A percentile compares a stretch with the other conserved stretches of the same genome.
Conservation (phyloP, 2,888 invertebrate species). For the Sarcophaga carnaria region DNA sequence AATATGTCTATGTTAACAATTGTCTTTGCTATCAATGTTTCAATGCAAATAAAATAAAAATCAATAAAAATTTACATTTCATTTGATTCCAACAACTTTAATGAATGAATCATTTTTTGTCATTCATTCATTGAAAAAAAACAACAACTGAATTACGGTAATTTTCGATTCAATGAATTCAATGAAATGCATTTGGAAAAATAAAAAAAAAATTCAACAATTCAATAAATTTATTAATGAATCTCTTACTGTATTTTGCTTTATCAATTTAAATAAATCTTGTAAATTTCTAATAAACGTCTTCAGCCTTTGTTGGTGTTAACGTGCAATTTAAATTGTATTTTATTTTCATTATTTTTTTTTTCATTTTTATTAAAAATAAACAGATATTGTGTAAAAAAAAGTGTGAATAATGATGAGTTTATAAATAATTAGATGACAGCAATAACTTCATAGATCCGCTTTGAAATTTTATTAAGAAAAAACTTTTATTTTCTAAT, state of each 20-base stretch:
- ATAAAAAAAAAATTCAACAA: neutral
- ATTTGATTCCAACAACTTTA: neutral
- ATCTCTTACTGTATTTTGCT: neutral
- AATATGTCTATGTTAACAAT: neutral
- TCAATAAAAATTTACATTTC: conserved; percentile 15
- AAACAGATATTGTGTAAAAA: conserved; percentile 34
- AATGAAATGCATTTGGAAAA: conserved; percentile 10
- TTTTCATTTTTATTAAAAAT: neutral
- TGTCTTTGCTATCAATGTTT: neutral
- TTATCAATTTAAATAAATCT: neutral
- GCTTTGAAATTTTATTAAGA: conserved; percentile 39
- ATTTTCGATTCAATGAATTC: neutral
- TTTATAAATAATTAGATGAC: conserved; percentile 57
- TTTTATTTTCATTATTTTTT: conserved; percentile 13
- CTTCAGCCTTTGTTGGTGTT: neutral
- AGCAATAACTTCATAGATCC: conserved; percentile 41
- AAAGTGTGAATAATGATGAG: conserved; percentile 53
- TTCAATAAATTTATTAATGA: conserved; percentile 34
- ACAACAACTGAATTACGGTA: conserved; percentile 10
- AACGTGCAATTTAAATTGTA: conserved; percentile 32
- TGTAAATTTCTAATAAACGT: neutral
- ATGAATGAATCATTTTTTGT: conserved; percentile 35
- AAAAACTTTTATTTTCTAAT: conserved; percentile 32
- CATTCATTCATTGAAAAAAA: conserved; percentile 39
- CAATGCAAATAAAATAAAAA: neutral